Base-by-base conservation (phyloP, 2,797 vertebrate genomes). In the Enteromius afrohamiltoni region DNA sequence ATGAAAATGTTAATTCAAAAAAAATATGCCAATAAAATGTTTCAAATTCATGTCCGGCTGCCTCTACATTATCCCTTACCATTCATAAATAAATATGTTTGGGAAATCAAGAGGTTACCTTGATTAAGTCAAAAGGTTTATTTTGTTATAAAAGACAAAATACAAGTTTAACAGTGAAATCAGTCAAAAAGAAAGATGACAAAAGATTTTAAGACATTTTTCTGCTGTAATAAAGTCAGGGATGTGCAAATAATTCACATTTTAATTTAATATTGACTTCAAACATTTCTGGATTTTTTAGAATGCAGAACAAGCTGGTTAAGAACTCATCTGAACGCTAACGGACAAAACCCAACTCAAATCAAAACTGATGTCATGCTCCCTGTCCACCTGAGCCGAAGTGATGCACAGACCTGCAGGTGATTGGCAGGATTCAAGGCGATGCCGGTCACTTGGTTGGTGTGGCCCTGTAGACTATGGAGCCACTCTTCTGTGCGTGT, bases 401-500 rank as follows among this genome's bases (percentile, higher is more conserved):
- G 19, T 3, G 7, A n/a, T 1, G 13, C 11, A 77, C 71, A 42
- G 85, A 98, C 97, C 97, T 99, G 98, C 65, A 99, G 90, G 78
- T 95, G 96, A 91, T 99, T 99, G 77, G 90, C 91, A 0, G 98
- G 97, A 90, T 93, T 97, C 40, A 98, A 90, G 60, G 93, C 90
- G 71, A 99, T 89, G 34, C 96, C 96, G 0, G 97, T 97, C 78
- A 99, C 96, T 86, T 95, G 88, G 88, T 94, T 92, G 4, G 89
- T 93, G 91, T 99, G 98, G 51, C 96, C 97, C 6, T 94, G 92
- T 49, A 99, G 86, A 14, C 96, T 17, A 53, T 94, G 95, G 40
- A 99, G 73, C 77, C 95, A 96, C 91, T 98, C 97, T 88, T 98
- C 96, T 6, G 97, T 98, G 82, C 86, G 84, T 21, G 95, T 93